phyloP scores from a whole-genome alignment of 2,113 vertebrate genomes.

The Coregonus clupeaformis region DNA sequence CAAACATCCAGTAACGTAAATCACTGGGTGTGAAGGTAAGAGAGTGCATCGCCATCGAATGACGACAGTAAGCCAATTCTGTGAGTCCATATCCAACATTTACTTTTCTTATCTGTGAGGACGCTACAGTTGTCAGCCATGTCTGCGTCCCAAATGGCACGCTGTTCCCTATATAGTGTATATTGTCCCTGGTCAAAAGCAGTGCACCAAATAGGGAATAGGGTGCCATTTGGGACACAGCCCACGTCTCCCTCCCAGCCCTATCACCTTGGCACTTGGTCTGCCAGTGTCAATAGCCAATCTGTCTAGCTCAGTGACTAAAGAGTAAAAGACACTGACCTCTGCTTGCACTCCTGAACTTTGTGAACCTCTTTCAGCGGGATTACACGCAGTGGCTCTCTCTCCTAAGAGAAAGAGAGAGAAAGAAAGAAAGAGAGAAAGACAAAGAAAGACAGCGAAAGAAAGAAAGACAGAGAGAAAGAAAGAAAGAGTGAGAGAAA shows the following conservation, averaged over 20 bases:
- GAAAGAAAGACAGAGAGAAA: slow-evolving; percentile 12
- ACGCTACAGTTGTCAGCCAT: too few relatives aligned
- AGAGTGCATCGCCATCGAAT: too few relatives aligned
- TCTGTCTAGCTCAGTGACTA: too few relatives aligned
- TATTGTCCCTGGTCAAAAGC: too few relatives aligned
- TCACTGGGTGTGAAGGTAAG: too few relatives aligned
- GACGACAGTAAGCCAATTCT: background rate
- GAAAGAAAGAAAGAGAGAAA: background rate
- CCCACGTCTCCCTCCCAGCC: too few relatives aligned
- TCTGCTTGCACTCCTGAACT: slow-evolving; percentile 95
- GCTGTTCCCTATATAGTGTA: too few relatives aligned
- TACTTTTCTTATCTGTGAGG: background rate
- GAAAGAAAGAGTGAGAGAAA: background rate
- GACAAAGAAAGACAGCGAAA: slow-evolving; percentile 14
- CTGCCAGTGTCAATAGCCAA: too few relatives aligned
- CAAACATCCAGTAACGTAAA: background rate
- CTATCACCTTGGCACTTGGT: too few relatives aligned
- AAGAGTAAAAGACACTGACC: slow-evolving; percentile 70
- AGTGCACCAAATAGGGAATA: background rate
- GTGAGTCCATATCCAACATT: background rate
- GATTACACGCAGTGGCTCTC: slow-evolving; percentile 87
- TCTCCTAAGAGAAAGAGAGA: slow-evolving; percentile 73
- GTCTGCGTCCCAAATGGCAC: background rate
- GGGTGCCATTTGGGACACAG: background rate
- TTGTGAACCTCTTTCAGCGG: slow-evolving; percentile 92